Conservation (phyloP, 1,140 invertebrate species). For the Neelides sp. region DNA sequence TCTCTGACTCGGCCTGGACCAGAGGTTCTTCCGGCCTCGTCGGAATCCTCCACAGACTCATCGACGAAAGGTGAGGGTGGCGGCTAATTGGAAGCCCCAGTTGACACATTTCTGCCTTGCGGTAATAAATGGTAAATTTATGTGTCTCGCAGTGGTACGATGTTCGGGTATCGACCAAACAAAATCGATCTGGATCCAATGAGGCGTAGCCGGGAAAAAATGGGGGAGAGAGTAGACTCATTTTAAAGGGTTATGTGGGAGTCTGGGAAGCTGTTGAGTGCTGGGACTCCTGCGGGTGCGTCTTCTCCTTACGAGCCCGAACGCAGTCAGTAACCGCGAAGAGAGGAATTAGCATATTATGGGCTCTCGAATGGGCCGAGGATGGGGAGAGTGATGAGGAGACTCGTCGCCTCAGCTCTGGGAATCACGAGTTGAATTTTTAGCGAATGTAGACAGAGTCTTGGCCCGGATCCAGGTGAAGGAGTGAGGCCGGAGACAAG, state of each 20-base stretch:
- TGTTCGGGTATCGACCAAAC: constrained; percentile 22
- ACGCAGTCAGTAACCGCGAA: neutral
- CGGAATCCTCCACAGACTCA: too few relatives aligned
- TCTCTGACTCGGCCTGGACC: too few relatives aligned
- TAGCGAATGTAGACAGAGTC: too few relatives aligned
- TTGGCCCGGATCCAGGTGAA: constrained; percentile 19
- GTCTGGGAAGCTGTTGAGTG: neutral
- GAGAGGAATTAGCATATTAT: constrained; percentile 5
- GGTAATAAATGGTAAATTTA: too few relatives aligned
- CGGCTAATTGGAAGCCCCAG: too few relatives aligned
- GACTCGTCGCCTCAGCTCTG: constrained; percentile 4
- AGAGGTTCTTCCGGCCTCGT: too few relatives aligned
- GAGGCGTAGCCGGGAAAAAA: neutral
- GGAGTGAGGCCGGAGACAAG: constrained; percentile 6
- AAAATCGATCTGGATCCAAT: constrained; percentile 16
- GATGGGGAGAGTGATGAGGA: constrained; percentile 3
- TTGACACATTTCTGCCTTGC: too few relatives aligned
- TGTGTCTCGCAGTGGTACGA: constrained; percentile 14
- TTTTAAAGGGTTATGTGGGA: neutral
- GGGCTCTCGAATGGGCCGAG: neutral
- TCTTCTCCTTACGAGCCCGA: neutral
- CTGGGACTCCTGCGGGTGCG: neutral
- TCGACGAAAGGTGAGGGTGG: too few relatives aligned
- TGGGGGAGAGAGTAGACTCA: constrained; percentile 1
- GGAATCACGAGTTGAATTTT: too few relatives aligned